Evolutionary conservation across 2,113 vertebrate genomes (phyloP).

Genomic region (Orthonyx spaldingii): DNA sequence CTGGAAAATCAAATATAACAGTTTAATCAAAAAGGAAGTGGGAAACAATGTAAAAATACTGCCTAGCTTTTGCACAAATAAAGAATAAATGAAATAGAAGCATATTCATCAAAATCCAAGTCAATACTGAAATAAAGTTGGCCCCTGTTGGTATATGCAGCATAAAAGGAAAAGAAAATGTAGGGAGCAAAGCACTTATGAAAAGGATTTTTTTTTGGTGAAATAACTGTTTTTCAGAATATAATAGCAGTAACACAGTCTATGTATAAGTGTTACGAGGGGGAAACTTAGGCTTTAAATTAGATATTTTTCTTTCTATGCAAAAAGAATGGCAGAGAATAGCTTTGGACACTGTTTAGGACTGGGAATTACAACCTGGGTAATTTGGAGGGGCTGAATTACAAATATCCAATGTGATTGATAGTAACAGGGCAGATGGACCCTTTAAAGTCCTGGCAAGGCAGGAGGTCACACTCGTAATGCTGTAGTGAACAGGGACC

Average conservation of each 20-base stretch:
- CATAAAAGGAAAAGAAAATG: constrained; percentile 11
- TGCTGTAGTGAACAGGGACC: neutral
- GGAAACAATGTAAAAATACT: constrained; percentile 67
- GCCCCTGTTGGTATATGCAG: constrained; percentile 52
- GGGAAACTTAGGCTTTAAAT: constrained; percentile 2
- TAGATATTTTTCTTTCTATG: neutral
- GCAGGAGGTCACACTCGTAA: neutral
- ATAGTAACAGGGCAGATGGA: neutral
- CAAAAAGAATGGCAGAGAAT: neutral
- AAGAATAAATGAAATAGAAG: constrained; percentile 69
- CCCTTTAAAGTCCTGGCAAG: constrained; percentile 17
- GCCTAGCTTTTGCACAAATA: constrained; percentile 69
- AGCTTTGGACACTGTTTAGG: neutral
- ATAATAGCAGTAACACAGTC: constrained; percentile 52
- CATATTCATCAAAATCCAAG: constrained; percentile 70
- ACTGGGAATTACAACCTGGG: neutral
- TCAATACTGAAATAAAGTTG: constrained; percentile 65
- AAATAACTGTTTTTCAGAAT: constrained; percentile 56
- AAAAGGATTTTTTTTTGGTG: neutral
- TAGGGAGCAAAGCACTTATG: constrained; percentile 10
- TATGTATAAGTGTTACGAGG: neutral
- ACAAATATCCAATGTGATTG: neutral
- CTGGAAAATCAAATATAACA: constrained; percentile 72
- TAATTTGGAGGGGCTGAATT: neutral
- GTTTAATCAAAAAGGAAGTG: constrained; percentile 73